Evolutionary conservation across 2,888 invertebrate species (phyloP).

Genomic region (Dendrolimus pini): DNA sequence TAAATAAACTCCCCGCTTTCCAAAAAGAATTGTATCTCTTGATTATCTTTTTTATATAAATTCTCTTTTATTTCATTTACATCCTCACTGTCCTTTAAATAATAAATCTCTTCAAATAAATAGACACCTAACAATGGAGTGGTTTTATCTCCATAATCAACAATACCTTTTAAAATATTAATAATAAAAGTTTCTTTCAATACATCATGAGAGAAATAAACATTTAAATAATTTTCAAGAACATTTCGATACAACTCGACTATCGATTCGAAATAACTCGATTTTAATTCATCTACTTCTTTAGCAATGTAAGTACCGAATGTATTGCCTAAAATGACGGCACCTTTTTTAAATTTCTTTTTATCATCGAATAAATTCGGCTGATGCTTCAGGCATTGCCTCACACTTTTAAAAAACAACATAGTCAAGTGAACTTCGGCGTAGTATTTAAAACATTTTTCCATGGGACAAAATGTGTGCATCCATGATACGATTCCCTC

Average conservation of each 20-base stretch:
- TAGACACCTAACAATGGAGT: not conserved
- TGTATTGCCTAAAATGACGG: not conserved
- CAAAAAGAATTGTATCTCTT: not conserved
- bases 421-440: slow-evolving; percentile 37
- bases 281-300: not conserved
- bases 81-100: not conserved
- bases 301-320: not conserved
- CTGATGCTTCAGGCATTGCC: slow-evolving; percentile 15
- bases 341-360: not conserved
- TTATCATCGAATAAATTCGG: not conserved
- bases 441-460: slow-evolving; percentile 30
- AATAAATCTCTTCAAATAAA: not conserved
- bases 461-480: slow-evolving; percentile 30
- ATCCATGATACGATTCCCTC: slow-evolving; percentile 29
- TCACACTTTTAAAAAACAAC: slow-evolving; percentile 40
- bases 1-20: not conserved
- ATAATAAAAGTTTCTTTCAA: not conserved
- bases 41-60: not conserved
- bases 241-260: not conserved
- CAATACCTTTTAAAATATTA: not conserved
- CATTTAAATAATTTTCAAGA: not conserved
- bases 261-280: not conserved
- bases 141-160: not conserved
- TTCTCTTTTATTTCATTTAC: not conserved
- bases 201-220: not conserved